These are phyloP conservation scores for Salvator merianae DNA, from an alignment of 2,113 vertebrate species.

Conservation along the genomic window DNA sequence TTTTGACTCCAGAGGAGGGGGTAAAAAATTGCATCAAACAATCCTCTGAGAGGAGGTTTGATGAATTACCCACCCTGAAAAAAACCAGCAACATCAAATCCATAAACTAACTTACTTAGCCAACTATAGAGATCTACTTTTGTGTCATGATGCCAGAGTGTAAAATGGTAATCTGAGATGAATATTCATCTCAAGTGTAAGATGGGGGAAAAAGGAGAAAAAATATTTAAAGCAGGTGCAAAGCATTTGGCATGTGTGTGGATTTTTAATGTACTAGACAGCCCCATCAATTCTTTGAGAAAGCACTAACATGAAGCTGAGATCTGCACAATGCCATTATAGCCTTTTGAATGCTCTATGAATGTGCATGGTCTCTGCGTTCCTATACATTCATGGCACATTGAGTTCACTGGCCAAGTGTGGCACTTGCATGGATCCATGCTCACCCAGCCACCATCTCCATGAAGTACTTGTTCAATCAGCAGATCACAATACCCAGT, in stretches of 20 bases:
- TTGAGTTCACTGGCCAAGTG: too few relatives aligned
- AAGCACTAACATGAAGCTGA: constrained; percentile 40
- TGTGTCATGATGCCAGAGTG: neutral
- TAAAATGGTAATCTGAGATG: neutral
- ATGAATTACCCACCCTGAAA: too few relatives aligned
- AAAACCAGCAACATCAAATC: neutral
- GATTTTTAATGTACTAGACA: constrained; percentile 51
- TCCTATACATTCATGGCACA: too few relatives aligned
- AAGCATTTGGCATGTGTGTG: constrained; percentile 20
- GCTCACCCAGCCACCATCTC: too few relatives aligned
- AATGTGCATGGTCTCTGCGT: too few relatives aligned
- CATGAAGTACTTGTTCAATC: too few relatives aligned
- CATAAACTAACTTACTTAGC: neutral
- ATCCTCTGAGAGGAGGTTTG: neutral
- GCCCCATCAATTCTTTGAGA: constrained; percentile 28
- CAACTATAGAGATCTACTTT: neutral
- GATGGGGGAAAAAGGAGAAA: neutral
- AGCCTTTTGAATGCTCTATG: too few relatives aligned
- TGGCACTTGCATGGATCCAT: too few relatives aligned
- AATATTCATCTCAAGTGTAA: neutral
- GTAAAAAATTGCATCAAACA: neutral
- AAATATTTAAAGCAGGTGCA: neutral
- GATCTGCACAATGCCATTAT: too few relatives aligned
- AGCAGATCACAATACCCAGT: too few relatives aligned
- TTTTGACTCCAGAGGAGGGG: constrained; percentile 19